phyloP scores from a whole-genome alignment of 1,140 invertebrate species.

The Bombus terrestris region DNA sequence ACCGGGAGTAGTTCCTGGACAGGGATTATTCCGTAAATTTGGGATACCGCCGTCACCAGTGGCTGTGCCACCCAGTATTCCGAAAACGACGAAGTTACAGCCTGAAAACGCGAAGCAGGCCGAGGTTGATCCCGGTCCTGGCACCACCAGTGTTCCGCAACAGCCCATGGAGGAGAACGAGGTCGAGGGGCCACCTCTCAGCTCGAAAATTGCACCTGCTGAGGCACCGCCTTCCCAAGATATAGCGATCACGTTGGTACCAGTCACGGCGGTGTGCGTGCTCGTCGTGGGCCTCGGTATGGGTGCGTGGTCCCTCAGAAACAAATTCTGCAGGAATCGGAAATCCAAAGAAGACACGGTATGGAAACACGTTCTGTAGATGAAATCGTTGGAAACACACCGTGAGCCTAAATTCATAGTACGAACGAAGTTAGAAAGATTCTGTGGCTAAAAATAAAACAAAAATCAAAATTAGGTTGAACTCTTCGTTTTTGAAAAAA shows the following conservation, averaged over 20 bases:
- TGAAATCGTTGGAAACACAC: too few species aligned
- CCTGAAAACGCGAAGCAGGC: constrained; percentile 54
- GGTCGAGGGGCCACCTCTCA: constrained; percentile 75
- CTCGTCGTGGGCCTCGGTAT: constrained; percentile 84
- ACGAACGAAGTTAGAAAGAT: neutral
- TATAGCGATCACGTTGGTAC: constrained; percentile 84
- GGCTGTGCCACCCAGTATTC: constrained; percentile 43
- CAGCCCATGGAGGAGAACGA: constrained; percentile 59
- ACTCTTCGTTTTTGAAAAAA: neutral
- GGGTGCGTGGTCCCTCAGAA: constrained; percentile 83
- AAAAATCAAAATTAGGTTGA: neutral
- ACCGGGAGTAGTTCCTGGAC: neutral
- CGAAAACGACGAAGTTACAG: constrained; percentile 74
- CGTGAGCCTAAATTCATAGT: neutral
- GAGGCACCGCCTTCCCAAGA: constrained; percentile 76
- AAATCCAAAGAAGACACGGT: constrained; percentile 73
- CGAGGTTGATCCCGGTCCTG: constrained; percentile 11
- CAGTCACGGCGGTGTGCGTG: constrained; percentile 83
- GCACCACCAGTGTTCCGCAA: neutral
- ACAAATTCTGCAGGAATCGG: constrained; percentile 83
- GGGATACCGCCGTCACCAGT: constrained; percentile 53
- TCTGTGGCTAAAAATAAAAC: neutral
- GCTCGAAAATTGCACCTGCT: constrained; percentile 71
- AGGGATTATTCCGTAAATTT: constrained; percentile 50
- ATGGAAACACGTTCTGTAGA: neutral